Conservation (phyloP, 2,113 vertebrate species). For the Onychostoma macrolepis region DNA sequence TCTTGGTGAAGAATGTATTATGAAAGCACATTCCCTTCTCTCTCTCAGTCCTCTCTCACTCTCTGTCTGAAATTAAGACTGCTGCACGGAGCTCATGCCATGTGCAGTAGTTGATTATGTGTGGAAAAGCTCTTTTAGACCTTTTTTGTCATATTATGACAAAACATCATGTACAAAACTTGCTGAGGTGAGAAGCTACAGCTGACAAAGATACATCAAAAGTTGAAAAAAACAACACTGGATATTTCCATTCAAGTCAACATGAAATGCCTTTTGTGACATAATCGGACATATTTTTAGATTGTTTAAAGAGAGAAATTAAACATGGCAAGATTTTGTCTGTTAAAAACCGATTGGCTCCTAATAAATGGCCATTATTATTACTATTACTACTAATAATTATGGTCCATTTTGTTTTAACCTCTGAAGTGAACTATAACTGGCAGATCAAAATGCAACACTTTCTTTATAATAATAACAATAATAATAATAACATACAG, state of each 20-base stretch:
- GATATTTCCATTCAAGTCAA: neutral
- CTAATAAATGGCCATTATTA: neutral
- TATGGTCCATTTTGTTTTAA: neutral
- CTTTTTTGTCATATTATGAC: slow-evolving; percentile 24
- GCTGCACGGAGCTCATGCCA: slow-evolving; percentile 20
- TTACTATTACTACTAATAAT: neutral
- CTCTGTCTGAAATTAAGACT: slow-evolving; percentile 22
- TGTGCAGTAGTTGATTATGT: slow-evolving; percentile 25
- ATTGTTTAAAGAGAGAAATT: neutral
- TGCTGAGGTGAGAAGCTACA: neutral
- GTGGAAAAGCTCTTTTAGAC: neutral
- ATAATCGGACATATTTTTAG: neutral
- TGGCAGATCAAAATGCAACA: neutral
- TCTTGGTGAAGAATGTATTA: slow-evolving; percentile 53
- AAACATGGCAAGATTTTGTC: neutral
- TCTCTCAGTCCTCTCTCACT: neutral
- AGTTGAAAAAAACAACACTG: neutral
- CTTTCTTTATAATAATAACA: too few relatives aligned
- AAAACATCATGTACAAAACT: neutral
- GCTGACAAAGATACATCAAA: neutral
- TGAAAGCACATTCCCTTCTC: slow-evolving; percentile 49
- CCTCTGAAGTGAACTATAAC: neutral
- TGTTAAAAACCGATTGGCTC: neutral
- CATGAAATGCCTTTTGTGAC: neutral
- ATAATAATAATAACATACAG: neutral